Conservation (phyloP, 2,113 vertebrate species). For the Siniperca chuatsi region DNA sequence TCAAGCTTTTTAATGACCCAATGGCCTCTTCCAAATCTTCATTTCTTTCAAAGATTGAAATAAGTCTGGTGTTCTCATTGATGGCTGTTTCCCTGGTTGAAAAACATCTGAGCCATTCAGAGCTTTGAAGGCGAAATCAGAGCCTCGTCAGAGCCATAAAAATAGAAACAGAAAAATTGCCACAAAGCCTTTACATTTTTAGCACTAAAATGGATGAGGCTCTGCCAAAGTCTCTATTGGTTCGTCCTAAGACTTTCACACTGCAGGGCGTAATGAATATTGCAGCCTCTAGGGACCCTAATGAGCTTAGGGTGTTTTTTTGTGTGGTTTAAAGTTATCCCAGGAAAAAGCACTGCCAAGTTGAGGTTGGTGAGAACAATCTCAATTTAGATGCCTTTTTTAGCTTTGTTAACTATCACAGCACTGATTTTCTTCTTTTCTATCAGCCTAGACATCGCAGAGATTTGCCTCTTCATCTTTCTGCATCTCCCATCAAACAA, state of each 20-base stretch:
- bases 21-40: not conserved
- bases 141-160: not conserved
- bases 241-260: not conserved
- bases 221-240: not conserved
- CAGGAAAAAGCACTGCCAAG: not conserved
- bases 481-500: constrained; percentile 26
- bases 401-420: not conserved
- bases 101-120: not conserved
- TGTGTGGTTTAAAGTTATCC: not conserved
- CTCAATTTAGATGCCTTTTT: not conserved
- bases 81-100: not conserved
- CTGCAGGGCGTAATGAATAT: not conserved
- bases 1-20: not conserved
- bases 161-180: not conserved
- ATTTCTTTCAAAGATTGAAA: not conserved
- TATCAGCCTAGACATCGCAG: constrained; percentile 6
- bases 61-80: not conserved
- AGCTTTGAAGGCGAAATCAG: not conserved
- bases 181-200: not conserved
- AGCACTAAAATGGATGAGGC: not conserved
- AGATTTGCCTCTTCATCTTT: constrained; percentile 7
- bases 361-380: not conserved
- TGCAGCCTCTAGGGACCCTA: not conserved
- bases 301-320: not conserved
- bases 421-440: not conserved